A percentile compares a stretch with the other conserved stretches of the same genome.
Conservation (phyloP, 2,888 invertebrate species). For the Masnerella sp. region DNA sequence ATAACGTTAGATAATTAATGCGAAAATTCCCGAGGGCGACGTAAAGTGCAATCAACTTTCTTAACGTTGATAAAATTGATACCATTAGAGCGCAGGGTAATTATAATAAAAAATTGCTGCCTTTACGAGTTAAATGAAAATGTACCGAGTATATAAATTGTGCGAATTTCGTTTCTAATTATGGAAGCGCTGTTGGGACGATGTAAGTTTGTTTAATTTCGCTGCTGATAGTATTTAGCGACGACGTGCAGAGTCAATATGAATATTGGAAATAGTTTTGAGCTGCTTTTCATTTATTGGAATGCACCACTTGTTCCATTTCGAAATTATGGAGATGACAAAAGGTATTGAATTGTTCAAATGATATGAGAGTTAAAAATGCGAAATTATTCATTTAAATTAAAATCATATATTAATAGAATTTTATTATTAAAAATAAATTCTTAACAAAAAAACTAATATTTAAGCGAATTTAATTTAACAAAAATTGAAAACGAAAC, state of each 20-base stretch:
- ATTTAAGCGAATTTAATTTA: no score
- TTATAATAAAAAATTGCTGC: neutral
- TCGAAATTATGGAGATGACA: no score
- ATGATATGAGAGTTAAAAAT: no score
- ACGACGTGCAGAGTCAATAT: neutral
- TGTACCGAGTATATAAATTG: neutral
- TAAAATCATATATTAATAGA: no score
- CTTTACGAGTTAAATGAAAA: neutral
- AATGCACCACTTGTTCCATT: no score
- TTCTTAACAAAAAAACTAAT: no score
- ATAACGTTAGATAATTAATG: slow-evolving; percentile 29
- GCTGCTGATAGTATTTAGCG: neutral
- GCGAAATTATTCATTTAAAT: no score
- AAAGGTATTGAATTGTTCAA: no score
- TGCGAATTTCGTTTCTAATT: neutral
- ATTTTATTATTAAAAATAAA: no score
- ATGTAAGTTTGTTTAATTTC: neutral
- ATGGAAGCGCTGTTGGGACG: neutral
- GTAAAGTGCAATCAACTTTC: slow-evolving; percentile 13
- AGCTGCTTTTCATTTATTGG: neutral
- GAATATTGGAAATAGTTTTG: neutral
- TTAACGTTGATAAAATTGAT: slow-evolving; percentile 11
- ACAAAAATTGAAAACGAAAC: no score
- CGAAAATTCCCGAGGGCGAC: neutral
- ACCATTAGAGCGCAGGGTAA: neutral